phyloP scores from a whole-genome alignment of 2,797 vertebrate genomes.

The Macropodus opercularis region DNA sequence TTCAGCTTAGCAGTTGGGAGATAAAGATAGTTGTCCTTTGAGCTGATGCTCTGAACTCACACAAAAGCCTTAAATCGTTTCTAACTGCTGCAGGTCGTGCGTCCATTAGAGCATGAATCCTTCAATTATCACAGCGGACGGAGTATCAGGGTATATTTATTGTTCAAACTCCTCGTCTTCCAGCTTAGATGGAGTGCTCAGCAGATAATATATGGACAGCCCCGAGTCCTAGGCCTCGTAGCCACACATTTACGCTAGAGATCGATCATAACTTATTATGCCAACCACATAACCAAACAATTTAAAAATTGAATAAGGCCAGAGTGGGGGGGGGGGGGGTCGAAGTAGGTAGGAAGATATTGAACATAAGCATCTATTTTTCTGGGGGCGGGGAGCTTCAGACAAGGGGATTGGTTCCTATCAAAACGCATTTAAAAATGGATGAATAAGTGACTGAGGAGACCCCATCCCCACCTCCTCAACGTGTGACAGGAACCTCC shows the following conservation, averaged over 20 bases:
- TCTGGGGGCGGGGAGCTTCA: too few species aligned
- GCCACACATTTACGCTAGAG: constrained; percentile 32
- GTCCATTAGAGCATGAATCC: constrained; percentile 58
- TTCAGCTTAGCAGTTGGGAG: constrained; percentile 51
- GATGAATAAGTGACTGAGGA: too few species aligned
- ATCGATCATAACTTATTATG: constrained; percentile 74
- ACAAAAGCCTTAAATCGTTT: constrained; percentile 10
- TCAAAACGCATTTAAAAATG: too few species aligned
- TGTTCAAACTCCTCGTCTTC: constrained; percentile 50
- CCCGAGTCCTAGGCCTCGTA: constrained; percentile 29
- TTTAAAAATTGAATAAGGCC: constrained; percentile 63
- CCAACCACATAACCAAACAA: constrained; percentile 76
- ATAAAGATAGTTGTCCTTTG: constrained; percentile 50
- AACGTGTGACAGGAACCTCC: constrained; percentile 22
- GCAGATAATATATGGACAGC: constrained; percentile 58
- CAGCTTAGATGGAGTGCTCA: constrained; percentile 57
- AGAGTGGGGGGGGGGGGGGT: constrained; percentile 25
- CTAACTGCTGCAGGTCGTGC: constrained; percentile 33
- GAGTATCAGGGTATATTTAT: constrained; percentile 56
- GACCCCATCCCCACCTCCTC: constrained; percentile 54
- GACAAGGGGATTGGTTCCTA: too few species aligned
- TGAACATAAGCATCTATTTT: constrained; percentile 74
- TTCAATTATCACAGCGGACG: constrained; percentile 54
- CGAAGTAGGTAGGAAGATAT: constrained; percentile 41
- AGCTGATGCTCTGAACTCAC: constrained; percentile 44